Evolutionary conservation across 2,113 vertebrate genomes (phyloP), one percentile per base, ranked within the genome.

Genomic region (Oncorhynchus masou): DNA sequence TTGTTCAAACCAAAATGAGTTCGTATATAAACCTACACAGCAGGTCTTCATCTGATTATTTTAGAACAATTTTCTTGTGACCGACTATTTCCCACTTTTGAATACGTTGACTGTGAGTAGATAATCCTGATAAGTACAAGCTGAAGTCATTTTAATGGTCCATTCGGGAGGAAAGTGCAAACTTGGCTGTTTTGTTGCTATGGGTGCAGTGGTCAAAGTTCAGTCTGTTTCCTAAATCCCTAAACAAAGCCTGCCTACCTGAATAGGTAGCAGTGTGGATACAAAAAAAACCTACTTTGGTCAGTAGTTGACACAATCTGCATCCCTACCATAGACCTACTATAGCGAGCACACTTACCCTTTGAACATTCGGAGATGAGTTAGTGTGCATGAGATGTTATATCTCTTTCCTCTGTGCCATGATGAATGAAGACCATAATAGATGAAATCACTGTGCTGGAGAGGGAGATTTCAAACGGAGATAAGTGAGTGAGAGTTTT

Each of bases 201-300:
- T 72, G 29, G 68, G 74, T 68, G 22, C n/a, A 70, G 74, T 64
- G 81, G 73, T 77, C 81, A 83, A 75, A 79, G 81, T 75, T 78
- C 71, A 71, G 34, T 22, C 79, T 71, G 45, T 68, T 73, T 71
- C 69, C 78, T 76, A 78, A 51, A 85, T 83, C 71, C 71, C 71
- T 70, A 60, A 69, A 83, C 76, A 85, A 79, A 83, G 81, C 68
- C 77, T 74, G 59, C 76, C 45, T 59, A 73, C 72, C 45, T 79
- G 62, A 80, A 78, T 80, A 66, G 29, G 73, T 70, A 84, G 73
- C 29, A 27, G 68, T 66, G 29, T 57, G 39, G 66, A 73, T 70
- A 25, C 60, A 75, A 75, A 81, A 81, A 79, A 79, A 77, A 72
- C 77, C 75, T n/a, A 75, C 22, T 71, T 67, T 68, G 83, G 75